These are phyloP conservation scores for Drosophila tristis DNA, from an alignment of 1,140 invertebrate species.

Conservation along the genomic window DNA sequence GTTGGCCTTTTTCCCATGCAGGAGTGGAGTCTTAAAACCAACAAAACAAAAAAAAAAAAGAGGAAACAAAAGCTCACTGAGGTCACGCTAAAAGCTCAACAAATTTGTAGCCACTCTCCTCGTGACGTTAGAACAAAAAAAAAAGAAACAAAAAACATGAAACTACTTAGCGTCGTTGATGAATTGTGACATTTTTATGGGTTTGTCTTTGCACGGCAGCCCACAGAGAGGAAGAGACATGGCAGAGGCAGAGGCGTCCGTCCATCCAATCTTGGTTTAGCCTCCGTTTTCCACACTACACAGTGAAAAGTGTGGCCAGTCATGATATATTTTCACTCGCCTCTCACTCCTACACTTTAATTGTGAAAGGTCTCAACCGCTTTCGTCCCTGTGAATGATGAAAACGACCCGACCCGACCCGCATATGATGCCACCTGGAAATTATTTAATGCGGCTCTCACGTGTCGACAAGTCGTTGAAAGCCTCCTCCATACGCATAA, in stretches of 20 bases:
- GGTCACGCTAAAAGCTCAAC: constrained; percentile 52
- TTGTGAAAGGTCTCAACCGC: too few relatives aligned
- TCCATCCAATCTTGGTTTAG: constrained; percentile 32
- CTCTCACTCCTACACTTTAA: not conserved
- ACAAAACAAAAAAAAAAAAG: constrained; percentile 5
- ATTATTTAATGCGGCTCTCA: constrained; percentile 55
- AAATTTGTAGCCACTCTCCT: constrained; percentile 32
- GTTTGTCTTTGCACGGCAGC: constrained; percentile 51
- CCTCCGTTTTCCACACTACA: constrained; percentile 26
- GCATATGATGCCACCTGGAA: not conserved
- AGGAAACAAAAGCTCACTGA: constrained; percentile 24
- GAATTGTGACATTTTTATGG: constrained; percentile 75
- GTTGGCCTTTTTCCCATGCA: too few relatives aligned
- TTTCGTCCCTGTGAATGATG: constrained; percentile 37
- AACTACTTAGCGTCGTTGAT: constrained; percentile 60
- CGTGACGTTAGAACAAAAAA: constrained; percentile 5
- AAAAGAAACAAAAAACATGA: constrained; percentile 43
- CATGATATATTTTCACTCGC: constrained; percentile 10
- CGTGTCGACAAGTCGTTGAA: constrained; percentile 51
- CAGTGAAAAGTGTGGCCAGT: constrained; percentile 54
- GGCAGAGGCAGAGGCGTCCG: constrained; percentile 14
- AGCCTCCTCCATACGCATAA: constrained; percentile 50
- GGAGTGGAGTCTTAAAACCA: constrained; percentile 2
- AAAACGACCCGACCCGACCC: constrained; percentile 35
- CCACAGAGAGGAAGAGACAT: not conserved